Conservation (phyloP, 2,797 vertebrate genomes). For the Heliangelus exortis region DNA sequence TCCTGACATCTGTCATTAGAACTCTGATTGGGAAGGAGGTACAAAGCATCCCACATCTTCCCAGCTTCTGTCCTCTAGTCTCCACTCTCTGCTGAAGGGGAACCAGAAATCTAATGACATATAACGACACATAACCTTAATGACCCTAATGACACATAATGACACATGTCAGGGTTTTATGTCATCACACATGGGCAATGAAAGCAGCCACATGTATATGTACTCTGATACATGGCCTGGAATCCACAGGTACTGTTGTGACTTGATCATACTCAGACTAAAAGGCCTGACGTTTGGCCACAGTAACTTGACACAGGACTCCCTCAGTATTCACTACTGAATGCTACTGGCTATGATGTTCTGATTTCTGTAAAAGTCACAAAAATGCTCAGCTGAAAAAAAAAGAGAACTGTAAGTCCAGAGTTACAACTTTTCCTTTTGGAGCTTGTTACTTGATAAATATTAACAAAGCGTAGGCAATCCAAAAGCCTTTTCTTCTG, state of each 20-base stretch:
- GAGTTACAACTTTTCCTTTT: neutral
- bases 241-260: neutral
- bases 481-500: neutral
- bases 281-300: neutral
- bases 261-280: neutral
- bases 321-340: neutral
- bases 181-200: neutral
- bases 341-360: neutral
- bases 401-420: neutral
- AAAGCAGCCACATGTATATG: neutral
- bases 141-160: neutral
- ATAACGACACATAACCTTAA: neutral
- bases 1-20: constrained; percentile 28
- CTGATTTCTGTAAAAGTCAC: neutral
- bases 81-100: neutral
- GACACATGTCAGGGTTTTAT: neutral
- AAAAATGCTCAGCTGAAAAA: neutral
- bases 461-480: neutral
- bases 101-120: constrained; percentile 2
- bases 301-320: neutral
- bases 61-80: neutral
- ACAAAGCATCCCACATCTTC: neutral
- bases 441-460: neutral
- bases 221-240: neutral
- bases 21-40: neutral